Percentiles rank a stretch among this genome's conserved stretches.
These are phyloP conservation scores for Tetrapedia diversipes DNA, from an alignment of 2,888 invertebrate species.

Conservation along the genomic window DNA sequence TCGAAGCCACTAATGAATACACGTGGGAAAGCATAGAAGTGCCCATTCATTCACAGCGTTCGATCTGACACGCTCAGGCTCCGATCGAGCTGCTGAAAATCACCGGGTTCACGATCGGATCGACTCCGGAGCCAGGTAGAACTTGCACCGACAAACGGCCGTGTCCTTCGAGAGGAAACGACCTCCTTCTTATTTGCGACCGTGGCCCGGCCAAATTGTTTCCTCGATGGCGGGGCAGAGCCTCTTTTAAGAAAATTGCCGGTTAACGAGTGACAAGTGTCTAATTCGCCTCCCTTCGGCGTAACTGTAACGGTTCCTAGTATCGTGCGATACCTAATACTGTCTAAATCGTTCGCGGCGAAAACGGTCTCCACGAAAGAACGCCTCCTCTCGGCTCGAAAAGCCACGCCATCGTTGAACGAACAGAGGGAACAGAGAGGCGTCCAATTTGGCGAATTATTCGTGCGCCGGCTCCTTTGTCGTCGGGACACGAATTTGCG, in stretches of 20 bases:
- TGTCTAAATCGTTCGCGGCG: no score
- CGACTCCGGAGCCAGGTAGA: constrained; percentile 19
- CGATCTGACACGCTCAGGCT: neutral
- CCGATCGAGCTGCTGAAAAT: constrained; percentile 12
- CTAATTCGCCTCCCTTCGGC: constrained; percentile 57
- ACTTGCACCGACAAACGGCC: constrained; percentile 42
- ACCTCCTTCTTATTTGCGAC: constrained; percentile 34
- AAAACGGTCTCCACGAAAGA: neutral
- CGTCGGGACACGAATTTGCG: neutral
- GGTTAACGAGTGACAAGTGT: constrained; percentile 68
- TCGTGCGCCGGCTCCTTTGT: neutral
- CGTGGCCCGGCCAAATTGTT: constrained; percentile 60
- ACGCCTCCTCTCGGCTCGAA: neutral
- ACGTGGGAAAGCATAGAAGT: constrained; percentile 8
- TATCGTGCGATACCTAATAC: constrained; percentile 31
- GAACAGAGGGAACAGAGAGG: no score
- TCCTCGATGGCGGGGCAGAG: constrained; percentile 47
- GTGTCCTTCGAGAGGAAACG: constrained; percentile 12
- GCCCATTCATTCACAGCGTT: neutral
- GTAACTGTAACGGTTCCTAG: constrained; percentile 34
- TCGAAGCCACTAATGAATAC: neutral
- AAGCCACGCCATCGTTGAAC: no score
- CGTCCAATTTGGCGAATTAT: constrained; percentile 16
- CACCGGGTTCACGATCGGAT: constrained; percentile 18
- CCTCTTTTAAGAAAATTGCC: constrained; percentile 63